Evolutionary conservation across 1,140 invertebrate species (phyloP), one percentile per base, ranked within the genome.

Genomic region (Brachionus sp.): DNA sequence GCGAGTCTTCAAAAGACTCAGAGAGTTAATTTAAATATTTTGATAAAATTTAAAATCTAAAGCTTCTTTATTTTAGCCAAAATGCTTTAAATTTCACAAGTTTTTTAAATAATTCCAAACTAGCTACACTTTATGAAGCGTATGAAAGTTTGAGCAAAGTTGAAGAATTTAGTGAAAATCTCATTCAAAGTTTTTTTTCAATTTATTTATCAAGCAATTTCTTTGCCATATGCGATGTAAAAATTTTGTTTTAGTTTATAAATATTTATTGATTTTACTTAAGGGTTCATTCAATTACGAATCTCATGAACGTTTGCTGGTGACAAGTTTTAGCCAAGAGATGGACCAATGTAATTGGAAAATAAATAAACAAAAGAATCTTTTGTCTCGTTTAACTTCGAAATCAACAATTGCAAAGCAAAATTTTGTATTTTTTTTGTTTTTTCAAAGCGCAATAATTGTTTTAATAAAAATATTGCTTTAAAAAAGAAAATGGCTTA

Each of bases 141-240:
- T 75, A 75, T 29, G 44, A 75, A 13, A 75, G 70, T 25, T 16
- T 75, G 23, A 39, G 46, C 3, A 16, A 75, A 25, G 39, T 75
- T 12, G 13, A 75, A 23, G 29, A 25, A 46, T 75, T 75, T 75
- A n/a, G 6, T 46, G 70, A 75, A 29, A 35, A 25, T 46, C 12
- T 46, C 5, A 29, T 46, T 25, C 37, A 46, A 46, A 75, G 16
- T 25, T 44, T 75, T 46, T 75, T 44, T 75, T 46, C 70, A 2
- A 46, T 75, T 25, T 75, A 75, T 75, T 46, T 25, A 23, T 46
- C 70, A 13, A 75, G 39, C 25, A 75, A 29, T 9, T 75, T 46
- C n/a, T 75, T 46, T 29, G 70, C 70, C n/a, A 25, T 44, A 25
- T 75, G 70, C 23, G 70, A 75, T 75, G 70, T 75, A 75, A 75